Percentiles rank a stretch among this genome's conserved stretches.
Conservation (phyloP, 2,113 vertebrate species). For the Pontoporia blainvillei region DNA sequence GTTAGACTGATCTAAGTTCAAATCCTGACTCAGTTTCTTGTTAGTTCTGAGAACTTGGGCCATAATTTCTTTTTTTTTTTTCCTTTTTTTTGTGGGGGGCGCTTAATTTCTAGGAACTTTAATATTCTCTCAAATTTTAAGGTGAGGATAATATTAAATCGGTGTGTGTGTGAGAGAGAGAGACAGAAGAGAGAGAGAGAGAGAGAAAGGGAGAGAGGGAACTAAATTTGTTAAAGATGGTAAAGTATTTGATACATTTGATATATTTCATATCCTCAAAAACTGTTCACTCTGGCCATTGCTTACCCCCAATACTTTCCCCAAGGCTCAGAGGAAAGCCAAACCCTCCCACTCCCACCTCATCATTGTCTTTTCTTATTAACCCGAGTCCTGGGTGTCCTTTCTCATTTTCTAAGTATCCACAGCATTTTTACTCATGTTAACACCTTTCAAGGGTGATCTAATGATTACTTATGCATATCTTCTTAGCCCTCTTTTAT, state of each 20-base stretch:
- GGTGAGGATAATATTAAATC: neutral
- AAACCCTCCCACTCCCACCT: neutral
- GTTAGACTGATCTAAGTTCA: neutral
- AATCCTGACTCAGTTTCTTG: neutral
- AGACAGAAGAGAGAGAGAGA: neutral
- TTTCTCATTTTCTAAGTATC: neutral
- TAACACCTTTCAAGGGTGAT: neutral
- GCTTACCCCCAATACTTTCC: neutral
- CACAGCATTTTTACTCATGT: neutral
- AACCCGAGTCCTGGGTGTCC: neutral
- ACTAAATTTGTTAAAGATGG: neutral
- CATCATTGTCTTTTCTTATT: neutral
- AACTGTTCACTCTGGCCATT: neutral
- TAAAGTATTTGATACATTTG: neutral
- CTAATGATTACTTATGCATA: neutral
- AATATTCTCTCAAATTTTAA: neutral
- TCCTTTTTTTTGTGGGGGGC: fast-evolving
- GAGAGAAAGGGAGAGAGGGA: neutral
- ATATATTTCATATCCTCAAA: neutral
- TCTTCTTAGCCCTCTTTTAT: neutral
- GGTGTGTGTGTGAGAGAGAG: neutral
- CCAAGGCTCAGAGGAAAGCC: neutral
- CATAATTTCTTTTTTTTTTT: neutral
- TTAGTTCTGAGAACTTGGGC: neutral
- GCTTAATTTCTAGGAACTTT: neutral